These are phyloP conservation scores for Leucophenga varia DNA, from an alignment of 1,140 invertebrate genomes.

Conservation along the genomic window DNA sequence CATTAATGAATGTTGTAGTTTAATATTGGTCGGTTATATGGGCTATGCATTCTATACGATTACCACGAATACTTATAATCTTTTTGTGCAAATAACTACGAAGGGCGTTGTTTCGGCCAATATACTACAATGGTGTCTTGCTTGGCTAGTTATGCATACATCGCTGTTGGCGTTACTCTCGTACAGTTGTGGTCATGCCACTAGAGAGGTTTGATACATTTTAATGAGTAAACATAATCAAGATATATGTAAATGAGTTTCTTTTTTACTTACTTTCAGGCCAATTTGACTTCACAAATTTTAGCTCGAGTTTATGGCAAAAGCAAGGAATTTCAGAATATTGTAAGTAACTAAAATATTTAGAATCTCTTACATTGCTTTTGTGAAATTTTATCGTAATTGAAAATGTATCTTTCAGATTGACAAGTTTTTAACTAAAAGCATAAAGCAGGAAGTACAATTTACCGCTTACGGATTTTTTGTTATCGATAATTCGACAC, in stretches of 20 bases:
- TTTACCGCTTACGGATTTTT: constrained; percentile 54
- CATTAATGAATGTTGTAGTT: constrained; percentile 47
- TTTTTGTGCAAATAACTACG: constrained; percentile 49
- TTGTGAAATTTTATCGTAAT: not conserved
- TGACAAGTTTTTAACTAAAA: constrained; percentile 53
- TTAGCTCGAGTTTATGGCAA: constrained; percentile 45
- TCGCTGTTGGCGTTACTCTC: constrained; percentile 38
- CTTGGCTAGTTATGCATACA: constrained; percentile 39
- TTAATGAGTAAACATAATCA: not conserved
- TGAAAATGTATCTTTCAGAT: constrained; percentile 38
- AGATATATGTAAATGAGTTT: constrained; percentile 1
- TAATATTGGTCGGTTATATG: constrained; percentile 47
- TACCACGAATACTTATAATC: constrained; percentile 50
- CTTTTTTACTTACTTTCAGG: constrained; percentile 23
- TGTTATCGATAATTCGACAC: constrained; percentile 50
- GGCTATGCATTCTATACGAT: constrained; percentile 54
- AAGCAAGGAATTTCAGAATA: constrained; percentile 48
- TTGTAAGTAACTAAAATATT: constrained; percentile 22
- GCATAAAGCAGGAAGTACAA: constrained; percentile 51
- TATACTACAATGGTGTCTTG: constrained; percentile 43
- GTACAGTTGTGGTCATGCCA: constrained; percentile 39
- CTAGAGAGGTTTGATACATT: constrained; percentile 30
- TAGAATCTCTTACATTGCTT: not conserved
- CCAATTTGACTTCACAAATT: constrained; percentile 45
- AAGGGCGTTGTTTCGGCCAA: constrained; percentile 31